Base-by-base conservation (phyloP, 2,113 vertebrate species). In the Eurystomus gularis region DNA sequence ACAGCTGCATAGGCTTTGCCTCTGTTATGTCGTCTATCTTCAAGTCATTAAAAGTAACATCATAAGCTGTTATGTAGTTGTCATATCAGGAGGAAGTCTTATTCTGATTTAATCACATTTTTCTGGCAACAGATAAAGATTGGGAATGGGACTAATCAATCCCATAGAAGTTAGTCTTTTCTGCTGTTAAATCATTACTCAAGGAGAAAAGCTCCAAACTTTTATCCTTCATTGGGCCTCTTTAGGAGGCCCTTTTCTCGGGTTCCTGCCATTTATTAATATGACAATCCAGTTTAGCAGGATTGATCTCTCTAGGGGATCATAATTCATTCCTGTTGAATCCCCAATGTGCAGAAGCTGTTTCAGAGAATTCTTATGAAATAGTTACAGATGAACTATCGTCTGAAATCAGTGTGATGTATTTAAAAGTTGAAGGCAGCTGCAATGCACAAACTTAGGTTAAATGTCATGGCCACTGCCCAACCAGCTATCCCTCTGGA, bases 71-170 rank as follows among this genome's bases (percentile, higher is more conserved):
- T 90, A 82, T 92, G 77, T 71, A 82, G 52, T 71, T 93, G 88
- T 94, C 92, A 90, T 80, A 96, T 86, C 82, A 80, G 78, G 33
- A 88, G 12, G 73, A 93, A 95, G 26, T 84, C 69, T 94, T 89
- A 86, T 78, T 94, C 77, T 76, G 39, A 87, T 95, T 65, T 95
- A 93, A 97, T 95, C 95, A 91, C 66, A 13, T 88, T 90, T 93
- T 90, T 51, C 84, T 94, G 78, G 58, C 93, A 97, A 93, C 68
- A 6, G 51, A 96, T 81, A 79, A 92, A 96, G 93, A 90, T 20
- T 78, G 40, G 26, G 64, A 90, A 84, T 73, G 37, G 68, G 96
- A 94, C 94, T 94, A 95, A 96, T 97, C 93, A 93, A 94, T 44
- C 20, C 8, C 35, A 14, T 64, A 52, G 65, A 94, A 68, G 55